A percentile compares a stretch with the other conserved stretches of the same genome.
Evolutionary conservation across 1,140 invertebrate species (phyloP).

Genomic region (Bicyclus anynana): DNA sequence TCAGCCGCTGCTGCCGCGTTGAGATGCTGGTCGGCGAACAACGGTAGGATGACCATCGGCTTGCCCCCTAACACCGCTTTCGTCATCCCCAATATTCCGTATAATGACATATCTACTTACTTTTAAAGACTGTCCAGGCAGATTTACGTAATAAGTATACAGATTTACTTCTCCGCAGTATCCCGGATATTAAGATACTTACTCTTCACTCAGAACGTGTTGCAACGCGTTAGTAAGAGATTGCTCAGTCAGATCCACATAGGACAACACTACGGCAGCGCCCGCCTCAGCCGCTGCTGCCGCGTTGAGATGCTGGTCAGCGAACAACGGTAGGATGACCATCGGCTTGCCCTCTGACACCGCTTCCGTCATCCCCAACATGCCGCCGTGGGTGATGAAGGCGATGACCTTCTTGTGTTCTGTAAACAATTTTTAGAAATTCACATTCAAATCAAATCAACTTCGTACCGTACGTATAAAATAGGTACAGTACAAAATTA

Average conservation of each 20-base stretch:
- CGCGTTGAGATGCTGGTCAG: slow-evolving; percentile 79
- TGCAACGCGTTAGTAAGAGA: slow-evolving; percentile 52
- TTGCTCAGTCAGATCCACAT: slow-evolving; percentile 56
- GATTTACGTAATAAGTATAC: too few species aligned
- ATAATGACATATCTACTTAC: too few species aligned
- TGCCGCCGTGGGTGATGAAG: slow-evolving; percentile 83
- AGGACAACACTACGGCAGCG: slow-evolving; percentile 51
- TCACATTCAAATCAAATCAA: too few species aligned
- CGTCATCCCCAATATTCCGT: slow-evolving; percentile 81
- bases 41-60: slow-evolving; percentile 81
- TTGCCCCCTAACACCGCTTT: slow-evolving; percentile 81
- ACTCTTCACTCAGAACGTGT: slow-evolving; percentile 68
- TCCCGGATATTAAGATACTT: slow-evolving; percentile 28
- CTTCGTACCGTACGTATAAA: too few species aligned
- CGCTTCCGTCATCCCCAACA: slow-evolving; percentile 81
- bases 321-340: slow-evolving; percentile 80
- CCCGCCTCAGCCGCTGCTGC: slow-evolving; percentile 55
- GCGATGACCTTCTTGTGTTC: slow-evolving; percentile 81
- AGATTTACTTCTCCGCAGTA: too few species aligned
- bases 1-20: slow-evolving; percentile 68
- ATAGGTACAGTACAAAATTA: too few species aligned
- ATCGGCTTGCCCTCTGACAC: slow-evolving; percentile 82
- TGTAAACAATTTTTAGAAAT: slow-evolving; percentile 34
- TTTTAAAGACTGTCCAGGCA: too few species aligned
- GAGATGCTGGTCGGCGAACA: slow-evolving; percentile 79